phyloP scores from a whole-genome alignment of 2,888 invertebrate species.

The Dioctria rufipes region DNA sequence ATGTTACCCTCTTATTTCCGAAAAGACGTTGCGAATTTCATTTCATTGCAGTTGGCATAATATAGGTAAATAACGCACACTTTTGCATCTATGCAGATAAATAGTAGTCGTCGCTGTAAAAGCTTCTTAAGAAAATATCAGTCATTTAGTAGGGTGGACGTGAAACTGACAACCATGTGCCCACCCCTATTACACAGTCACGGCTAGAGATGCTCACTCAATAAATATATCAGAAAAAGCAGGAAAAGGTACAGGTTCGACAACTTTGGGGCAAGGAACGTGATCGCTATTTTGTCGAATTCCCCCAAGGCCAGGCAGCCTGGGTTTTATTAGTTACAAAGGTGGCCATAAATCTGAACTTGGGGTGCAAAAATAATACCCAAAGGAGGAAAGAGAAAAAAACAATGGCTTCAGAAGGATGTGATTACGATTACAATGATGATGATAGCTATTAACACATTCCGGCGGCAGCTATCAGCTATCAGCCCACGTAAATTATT shows the following conservation, averaged over 20 bases:
- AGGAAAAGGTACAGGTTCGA: background rate
- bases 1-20: no score
- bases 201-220: background rate
- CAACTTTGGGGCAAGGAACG: background rate
- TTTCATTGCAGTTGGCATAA: no score
- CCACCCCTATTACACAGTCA: background rate
- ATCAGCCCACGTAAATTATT: background rate
- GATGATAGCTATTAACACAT: constrained; percentile 20
- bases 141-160: background rate
- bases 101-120: background rate
- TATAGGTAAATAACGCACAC: no score
- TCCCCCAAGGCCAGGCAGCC: background rate
- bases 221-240: background rate
- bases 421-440: constrained; percentile 26
- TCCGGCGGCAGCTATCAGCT: background rate
- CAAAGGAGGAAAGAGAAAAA: background rate
- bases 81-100: constrained; percentile 30
- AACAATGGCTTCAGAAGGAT: constrained; percentile 37
- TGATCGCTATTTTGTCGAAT: background rate
- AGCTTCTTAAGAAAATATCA: background rate
- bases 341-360: constrained; percentile 24
- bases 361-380: constrained; percentile 12
- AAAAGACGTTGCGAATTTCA: background rate
- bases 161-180: background rate
- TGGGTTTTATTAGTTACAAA: constrained; percentile 20